Conservation (phyloP, 1,140 invertebrate species). For the Bombus turneri region DNA sequence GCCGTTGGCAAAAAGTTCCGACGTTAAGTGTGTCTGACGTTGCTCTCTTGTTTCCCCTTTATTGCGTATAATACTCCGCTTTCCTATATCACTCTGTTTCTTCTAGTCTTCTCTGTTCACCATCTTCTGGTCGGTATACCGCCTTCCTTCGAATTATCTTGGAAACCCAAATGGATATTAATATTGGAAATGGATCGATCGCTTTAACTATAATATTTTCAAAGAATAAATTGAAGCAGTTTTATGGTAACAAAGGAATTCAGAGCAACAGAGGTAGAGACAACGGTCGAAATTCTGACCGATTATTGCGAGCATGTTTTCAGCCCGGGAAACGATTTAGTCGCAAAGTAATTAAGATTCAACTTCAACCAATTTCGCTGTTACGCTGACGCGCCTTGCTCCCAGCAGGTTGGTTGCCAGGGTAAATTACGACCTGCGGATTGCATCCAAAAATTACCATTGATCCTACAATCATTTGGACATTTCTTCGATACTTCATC, state of each 20-base stretch:
- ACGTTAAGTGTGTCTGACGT: constrained; percentile 70
- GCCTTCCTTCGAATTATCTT: background rate
- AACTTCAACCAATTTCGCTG: background rate
- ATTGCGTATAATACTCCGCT: constrained; percentile 62
- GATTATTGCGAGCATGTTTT: too few relatives aligned
- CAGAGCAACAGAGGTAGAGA: background rate
- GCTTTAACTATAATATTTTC: background rate
- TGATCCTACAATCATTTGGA: background rate
- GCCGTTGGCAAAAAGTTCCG: constrained; percentile 61
- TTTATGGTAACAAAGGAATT: background rate
- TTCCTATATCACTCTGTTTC: constrained; percentile 14
- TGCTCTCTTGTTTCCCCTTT: constrained; percentile 65
- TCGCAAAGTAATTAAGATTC: constrained; percentile 14
- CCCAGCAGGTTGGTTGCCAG: too few relatives aligned
- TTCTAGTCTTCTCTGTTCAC: too few relatives aligned
- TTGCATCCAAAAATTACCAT: background rate
- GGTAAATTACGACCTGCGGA: background rate
- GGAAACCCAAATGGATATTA: background rate
- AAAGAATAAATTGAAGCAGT: background rate
- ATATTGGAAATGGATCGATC: too few relatives aligned
- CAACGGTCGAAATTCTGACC: background rate
- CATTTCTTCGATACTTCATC: background rate
- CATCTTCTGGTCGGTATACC: background rate
- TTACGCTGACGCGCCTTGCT: background rate
- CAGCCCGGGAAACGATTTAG: background rate